Conservation (phyloP, 2,113 vertebrate species). For the Oxygymnocypris stewartii region DNA sequence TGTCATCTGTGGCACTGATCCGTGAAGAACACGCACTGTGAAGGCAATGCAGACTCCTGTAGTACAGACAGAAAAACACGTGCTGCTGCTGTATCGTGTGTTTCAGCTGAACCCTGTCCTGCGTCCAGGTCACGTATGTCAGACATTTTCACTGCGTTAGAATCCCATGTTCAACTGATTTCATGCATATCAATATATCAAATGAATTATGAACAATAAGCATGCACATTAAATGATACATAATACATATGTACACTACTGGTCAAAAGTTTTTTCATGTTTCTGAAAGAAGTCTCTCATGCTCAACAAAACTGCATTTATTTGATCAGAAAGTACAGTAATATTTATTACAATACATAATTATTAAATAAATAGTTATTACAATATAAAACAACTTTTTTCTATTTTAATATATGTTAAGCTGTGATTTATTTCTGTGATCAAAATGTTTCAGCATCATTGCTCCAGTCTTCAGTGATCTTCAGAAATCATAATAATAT, state of each 20-base stretch:
- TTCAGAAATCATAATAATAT: neutral
- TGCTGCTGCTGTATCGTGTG: neutral
- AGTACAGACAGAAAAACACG: neutral
- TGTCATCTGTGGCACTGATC: constrained; percentile 58
- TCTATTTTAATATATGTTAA: no score
- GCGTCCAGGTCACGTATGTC: neutral
- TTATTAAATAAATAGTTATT: no score
- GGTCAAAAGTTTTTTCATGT: no score
- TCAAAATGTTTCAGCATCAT: neutral
- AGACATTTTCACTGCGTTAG: neutral
- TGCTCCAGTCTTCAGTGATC: no score
- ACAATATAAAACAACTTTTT: no score
- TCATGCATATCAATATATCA: neutral
- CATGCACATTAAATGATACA: neutral
- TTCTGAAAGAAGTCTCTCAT: no score
- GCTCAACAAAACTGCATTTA: no score
- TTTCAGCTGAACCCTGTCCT: neutral
- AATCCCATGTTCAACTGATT: neutral
- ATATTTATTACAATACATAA: no score
- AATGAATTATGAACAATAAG: neutral
- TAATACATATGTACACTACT: neutral
- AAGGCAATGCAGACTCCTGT: constrained; percentile 6
- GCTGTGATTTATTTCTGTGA: neutral
- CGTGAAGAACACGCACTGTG: constrained; percentile 58
- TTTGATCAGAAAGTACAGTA: no score